Base-by-base conservation (phyloP, 2,888 invertebrate genomes). In the Aethes cnicana region DNA sequence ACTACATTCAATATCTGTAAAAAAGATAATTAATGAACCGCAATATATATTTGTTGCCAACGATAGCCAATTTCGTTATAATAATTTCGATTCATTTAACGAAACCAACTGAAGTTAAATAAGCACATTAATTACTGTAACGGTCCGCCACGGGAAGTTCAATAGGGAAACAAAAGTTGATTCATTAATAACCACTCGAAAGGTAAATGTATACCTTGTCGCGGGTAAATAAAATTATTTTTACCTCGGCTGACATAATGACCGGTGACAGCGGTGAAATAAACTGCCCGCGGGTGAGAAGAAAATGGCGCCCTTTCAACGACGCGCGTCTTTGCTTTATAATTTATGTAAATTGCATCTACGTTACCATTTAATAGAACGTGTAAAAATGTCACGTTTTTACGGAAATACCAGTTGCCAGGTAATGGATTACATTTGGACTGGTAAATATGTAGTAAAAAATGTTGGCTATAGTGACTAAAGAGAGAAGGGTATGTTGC, bases 191-290 rank as follows among this genome's bases (percentile, higher is more conserved):
- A 47, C 32, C 32, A 42, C 37, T 33, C 32, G 25, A 44, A 28
- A 46, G 48, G 46, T 42, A 44, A 18, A 50, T 48, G 50, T 47
- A 41, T 54, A 46, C 44, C n/a, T 55, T 41, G 32, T 37, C 36
- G 14, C 23, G 47, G 46, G 33, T 55, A 42, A 48, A 69, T 75
- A 71, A 64, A 57, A 65, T 64, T 64, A 54, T 62, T 69, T 64
- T 61, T 58, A 44, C 61, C 60, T 59, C 60, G 58, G 60, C 59
- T 72, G 76, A 74, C 74, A 75, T 78, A 78, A 80, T 78, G 77
- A 77, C 75, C 77, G 74, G 70, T 78, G 80, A 77, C 76, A 77
- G 73, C 69, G 64, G 64, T 63, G 65, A 76, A 74, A 77, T 72
- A 77, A 75, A 72, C 77, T 72, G 77, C 75, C 74, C 69, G 64